These are phyloP conservation scores for Heliconius melpomene DNA, from an alignment of 1,140 invertebrate species.

Conservation along the genomic window DNA sequence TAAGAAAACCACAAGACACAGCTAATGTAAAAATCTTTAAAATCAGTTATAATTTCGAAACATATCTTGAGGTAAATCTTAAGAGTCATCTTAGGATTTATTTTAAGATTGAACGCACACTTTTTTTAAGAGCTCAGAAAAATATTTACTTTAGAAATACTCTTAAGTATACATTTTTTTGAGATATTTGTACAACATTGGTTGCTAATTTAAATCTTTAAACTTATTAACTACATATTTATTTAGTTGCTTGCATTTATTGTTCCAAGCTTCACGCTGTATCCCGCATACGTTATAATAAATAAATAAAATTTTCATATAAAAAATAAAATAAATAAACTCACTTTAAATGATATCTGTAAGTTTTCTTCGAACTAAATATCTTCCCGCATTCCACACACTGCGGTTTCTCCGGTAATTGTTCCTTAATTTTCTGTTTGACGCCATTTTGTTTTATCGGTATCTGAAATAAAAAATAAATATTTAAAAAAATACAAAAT, in stretches of 20 bases:
- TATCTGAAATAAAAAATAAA: no score
- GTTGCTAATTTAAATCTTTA: no score
- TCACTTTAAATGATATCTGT: slow-evolving; percentile 70
- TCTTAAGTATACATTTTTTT: background rate
- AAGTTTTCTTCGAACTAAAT: slow-evolving; percentile 70
- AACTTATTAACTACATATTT: no score
- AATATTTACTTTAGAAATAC: no score
- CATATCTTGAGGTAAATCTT: background rate
- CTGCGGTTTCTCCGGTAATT: slow-evolving; percentile 53
- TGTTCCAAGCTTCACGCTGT: no score
- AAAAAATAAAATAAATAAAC: slow-evolving; percentile 26
- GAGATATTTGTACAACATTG: background rate
- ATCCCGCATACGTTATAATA: background rate
- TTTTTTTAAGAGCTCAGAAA: background rate
- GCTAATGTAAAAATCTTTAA: background rate
- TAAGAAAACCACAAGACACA: background rate
- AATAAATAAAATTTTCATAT: background rate
- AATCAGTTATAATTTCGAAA: background rate
- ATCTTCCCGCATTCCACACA: slow-evolving; percentile 69
- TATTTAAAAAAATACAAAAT: no score
- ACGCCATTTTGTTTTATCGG: background rate
- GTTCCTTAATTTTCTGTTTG: slow-evolving; percentile 28
- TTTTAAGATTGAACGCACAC: background rate
- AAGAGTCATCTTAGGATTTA: background rate
- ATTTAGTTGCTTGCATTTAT: no score